Evolutionary conservation across 2,797 vertebrate genomes (phyloP).

Genomic region (Hyperoplus immaculatus): DNA sequence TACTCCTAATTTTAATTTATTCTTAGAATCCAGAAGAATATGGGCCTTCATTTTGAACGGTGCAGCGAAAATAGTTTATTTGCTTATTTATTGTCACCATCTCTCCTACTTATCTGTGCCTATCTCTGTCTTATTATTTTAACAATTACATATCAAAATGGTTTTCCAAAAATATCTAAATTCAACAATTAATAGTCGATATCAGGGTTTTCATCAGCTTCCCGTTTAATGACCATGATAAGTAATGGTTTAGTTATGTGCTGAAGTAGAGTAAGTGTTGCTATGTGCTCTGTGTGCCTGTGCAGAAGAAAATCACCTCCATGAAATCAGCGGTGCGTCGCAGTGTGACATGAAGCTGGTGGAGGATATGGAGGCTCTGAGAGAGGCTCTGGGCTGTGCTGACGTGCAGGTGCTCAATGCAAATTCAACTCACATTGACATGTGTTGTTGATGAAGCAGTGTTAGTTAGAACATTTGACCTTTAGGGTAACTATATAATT

Average conservation of each 20-base stretch:
- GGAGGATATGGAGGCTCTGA: slow-evolving; percentile 19
- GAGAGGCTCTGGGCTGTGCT: slow-evolving; percentile 6
- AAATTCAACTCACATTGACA: not conserved
- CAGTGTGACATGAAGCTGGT: not conserved
- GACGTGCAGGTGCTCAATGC: slow-evolving; percentile 8
- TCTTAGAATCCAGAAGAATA: no score
- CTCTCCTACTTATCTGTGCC: no score
- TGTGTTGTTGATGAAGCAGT: not conserved
- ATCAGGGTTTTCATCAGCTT: no score
- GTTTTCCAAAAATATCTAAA: no score
- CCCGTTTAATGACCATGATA: not conserved
- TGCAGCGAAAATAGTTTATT: no score
- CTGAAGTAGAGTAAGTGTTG: not conserved
- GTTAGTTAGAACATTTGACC: not conserved
- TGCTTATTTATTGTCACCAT: no score
- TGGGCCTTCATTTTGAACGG: no score
- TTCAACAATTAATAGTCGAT: no score
- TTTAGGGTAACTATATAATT: no score
- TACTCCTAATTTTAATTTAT: no score
- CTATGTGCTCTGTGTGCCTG: not conserved
- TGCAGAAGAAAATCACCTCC: not conserved
- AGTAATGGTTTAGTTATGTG: not conserved
- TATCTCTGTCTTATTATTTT: no score
- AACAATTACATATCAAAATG: no score
- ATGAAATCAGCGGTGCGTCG: not conserved